Conservation (phyloP, 64 coral and sea anemone species). For the Montipora cactus region DNA sequence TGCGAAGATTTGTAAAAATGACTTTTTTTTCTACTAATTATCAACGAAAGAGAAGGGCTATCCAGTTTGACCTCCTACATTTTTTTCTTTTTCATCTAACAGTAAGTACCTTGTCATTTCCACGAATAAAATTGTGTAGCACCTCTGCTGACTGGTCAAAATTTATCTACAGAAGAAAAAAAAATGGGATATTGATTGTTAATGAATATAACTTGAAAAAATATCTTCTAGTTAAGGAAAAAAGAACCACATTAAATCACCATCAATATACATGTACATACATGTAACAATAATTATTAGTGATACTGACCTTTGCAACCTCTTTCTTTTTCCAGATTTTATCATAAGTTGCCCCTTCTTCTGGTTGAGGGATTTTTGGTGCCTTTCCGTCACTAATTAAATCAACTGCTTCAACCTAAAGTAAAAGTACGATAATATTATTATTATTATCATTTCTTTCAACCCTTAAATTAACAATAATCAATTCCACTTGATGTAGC, state of each 20-base stretch:
- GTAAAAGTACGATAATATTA: not conserved
- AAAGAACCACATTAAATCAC: not conserved
- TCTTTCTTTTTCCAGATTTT: constrained; percentile 99
- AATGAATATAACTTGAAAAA: too few relatives aligned
- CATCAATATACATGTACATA: too few relatives aligned
- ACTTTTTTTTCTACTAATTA: not conserved
- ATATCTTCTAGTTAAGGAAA: too few relatives aligned
- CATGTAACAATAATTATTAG: too few relatives aligned
- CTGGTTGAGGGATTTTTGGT: constrained; percentile 79
- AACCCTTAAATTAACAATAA: too few relatives aligned
- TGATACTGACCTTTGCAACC: constrained; percentile 77
- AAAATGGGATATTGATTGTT: not conserved
- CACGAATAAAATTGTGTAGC: constrained; percentile 96
- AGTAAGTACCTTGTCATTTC: constrained; percentile 86
- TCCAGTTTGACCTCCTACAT: not conserved
- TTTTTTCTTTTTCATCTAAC: not conserved
- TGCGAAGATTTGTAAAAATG: too few relatives aligned
- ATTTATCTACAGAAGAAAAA: constrained; percentile 75
- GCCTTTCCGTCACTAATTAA: constrained; percentile 91
- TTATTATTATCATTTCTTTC: not conserved
- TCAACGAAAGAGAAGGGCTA: not conserved
- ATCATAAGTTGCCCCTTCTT: constrained; percentile 97
- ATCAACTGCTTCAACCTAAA: constrained; percentile 95
- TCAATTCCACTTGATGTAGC: too few relatives aligned
- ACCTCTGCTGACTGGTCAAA: constrained; percentile 73